phyloP scores from a whole-genome alignment of 2,888 invertebrate species.

The Eilema griseolum region DNA sequence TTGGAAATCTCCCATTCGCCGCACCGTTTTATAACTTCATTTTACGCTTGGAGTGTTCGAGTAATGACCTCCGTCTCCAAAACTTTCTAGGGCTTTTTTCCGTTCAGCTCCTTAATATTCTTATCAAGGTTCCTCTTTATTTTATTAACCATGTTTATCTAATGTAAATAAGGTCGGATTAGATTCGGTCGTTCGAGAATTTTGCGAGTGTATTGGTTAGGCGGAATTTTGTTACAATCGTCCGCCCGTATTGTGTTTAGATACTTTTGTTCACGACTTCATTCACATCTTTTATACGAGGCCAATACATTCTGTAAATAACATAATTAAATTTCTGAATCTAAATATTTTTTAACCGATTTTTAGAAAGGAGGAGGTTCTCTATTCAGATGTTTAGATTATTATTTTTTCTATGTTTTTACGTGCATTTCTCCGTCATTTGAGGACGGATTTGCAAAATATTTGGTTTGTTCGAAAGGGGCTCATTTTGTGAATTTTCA shows the following conservation, averaged over 20 bases:
- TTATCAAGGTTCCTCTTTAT: constrained; percentile 34
- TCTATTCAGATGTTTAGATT: too few relatives aligned
- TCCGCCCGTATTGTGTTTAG: background rate
- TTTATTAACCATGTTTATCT: constrained; percentile 47
- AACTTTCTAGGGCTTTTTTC: constrained; percentile 53
- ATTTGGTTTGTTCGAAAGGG: too few relatives aligned
- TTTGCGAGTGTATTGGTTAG: constrained; percentile 9
- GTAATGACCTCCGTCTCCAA: constrained; percentile 59
- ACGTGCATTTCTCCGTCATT: too few relatives aligned
- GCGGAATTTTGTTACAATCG: background rate
- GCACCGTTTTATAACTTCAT: constrained; percentile 61
- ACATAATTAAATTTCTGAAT: too few relatives aligned
- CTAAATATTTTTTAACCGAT: too few relatives aligned
- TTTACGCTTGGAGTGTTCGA: constrained; percentile 59
- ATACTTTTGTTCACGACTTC: background rate
- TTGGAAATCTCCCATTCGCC: constrained; percentile 43
- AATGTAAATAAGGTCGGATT: constrained; percentile 45
- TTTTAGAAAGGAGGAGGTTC: too few relatives aligned
- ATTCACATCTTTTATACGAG: background rate
- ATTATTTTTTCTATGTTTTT: too few relatives aligned
- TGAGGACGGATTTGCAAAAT: too few relatives aligned
- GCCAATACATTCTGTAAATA: background rate
- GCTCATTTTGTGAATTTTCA: too few relatives aligned
- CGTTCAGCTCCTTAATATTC: constrained; percentile 42
- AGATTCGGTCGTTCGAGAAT: constrained; percentile 12